Evolutionary conservation across 2,113 vertebrate species (phyloP).

Genomic region (Pardalotus punctatus): DNA sequence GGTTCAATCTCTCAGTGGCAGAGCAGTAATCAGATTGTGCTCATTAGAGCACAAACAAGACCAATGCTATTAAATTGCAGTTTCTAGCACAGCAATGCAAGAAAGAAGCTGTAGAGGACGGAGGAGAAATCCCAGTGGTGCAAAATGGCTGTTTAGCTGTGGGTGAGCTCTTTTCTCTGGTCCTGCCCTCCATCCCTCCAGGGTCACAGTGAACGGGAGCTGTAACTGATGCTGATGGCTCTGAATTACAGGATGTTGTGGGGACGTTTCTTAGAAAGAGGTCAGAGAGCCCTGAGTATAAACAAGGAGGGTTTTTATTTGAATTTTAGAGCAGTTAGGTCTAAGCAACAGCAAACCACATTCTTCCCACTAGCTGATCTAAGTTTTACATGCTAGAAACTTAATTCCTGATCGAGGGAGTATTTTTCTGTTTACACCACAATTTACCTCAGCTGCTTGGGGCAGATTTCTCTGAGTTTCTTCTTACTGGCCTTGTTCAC

Average conservation of each 20-base stretch:
- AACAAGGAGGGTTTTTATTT: background rate
- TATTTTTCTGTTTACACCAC: background rate
- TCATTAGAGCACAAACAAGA: constrained; percentile 40
- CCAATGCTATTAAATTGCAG: constrained; percentile 39
- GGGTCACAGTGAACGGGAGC: background rate
- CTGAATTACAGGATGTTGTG: background rate
- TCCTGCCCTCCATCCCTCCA: background rate
- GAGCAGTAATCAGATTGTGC: constrained; percentile 58
- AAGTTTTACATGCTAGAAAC: background rate
- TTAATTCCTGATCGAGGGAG: fast-evolving
- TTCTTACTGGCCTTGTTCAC: background rate
- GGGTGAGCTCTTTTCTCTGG: background rate
- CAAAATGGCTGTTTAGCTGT: background rate
- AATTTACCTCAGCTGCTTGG: background rate
- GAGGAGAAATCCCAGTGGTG: constrained; percentile 18
- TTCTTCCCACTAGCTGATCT: background rate
- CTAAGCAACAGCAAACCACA: background rate
- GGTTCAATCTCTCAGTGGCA: constrained; percentile 47
- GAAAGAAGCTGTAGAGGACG: background rate
- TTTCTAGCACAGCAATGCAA: constrained; percentile 52
- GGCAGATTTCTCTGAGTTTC: background rate
- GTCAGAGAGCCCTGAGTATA: background rate
- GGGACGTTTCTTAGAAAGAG: background rate
- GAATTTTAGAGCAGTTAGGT: background rate
- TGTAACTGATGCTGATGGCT: background rate